A percentile compares a stretch with the other conserved stretches of the same genome.
phyloP scores from a whole-genome alignment of 1,140 invertebrate species.

The Lysiphlebus fabarum region DNA sequence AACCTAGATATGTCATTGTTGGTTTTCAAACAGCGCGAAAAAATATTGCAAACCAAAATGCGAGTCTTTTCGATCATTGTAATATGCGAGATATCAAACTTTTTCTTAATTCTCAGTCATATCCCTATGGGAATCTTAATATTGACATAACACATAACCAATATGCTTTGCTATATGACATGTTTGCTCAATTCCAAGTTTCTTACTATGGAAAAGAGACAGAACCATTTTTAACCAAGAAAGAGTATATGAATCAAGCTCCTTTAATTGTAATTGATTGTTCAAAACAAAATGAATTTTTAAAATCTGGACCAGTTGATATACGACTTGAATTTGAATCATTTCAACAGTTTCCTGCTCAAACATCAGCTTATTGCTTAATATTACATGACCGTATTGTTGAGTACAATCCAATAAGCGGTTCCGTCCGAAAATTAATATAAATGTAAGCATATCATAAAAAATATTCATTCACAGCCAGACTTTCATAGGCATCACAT shows the following conservation, averaged over 20 bases:
- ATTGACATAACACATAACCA: conserved; percentile 33
- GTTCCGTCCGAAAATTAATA: too few species aligned
- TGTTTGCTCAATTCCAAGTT: conserved; percentile 33
- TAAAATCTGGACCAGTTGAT: too few species aligned
- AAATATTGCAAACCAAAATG: conserved; percentile 12
- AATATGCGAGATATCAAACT: conserved; percentile 31
- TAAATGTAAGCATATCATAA: too few species aligned
- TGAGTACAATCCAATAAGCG: too few species aligned
- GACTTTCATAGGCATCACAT: too few species aligned
- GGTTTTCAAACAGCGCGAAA: conserved; percentile 26
- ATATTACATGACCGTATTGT: too few species aligned
- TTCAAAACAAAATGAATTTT: too few species aligned
- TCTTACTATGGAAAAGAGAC: conserved; percentile 24
- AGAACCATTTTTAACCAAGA: not conserved
- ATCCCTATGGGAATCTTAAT: conserved; percentile 37
- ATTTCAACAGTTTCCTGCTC: too few species aligned
- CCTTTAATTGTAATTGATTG: too few species aligned
- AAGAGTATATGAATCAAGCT: not conserved
- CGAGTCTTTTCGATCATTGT: conserved; percentile 30
- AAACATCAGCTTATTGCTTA: too few species aligned
- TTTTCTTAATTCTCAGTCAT: conserved; percentile 37
- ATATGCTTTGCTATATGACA: conserved; percentile 33
- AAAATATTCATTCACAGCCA: too few species aligned
- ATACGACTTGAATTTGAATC: too few species aligned
- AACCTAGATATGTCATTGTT: conserved; percentile 31